Conservation (phyloP, 2,797 vertebrate species). For the Brachyrhaphis roseni region DNA sequence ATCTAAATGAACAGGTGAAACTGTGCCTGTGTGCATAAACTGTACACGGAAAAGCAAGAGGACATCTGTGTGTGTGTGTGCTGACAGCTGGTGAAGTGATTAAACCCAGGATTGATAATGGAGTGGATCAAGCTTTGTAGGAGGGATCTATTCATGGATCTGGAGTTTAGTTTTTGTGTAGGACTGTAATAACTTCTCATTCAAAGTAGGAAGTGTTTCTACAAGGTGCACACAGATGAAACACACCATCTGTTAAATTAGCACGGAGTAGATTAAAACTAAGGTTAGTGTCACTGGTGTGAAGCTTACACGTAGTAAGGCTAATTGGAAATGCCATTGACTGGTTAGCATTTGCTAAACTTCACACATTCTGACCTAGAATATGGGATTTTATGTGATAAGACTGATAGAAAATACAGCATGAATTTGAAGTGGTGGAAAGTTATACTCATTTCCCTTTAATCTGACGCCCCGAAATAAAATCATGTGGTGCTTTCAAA, state of each 20-base stretch:
- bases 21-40: background rate
- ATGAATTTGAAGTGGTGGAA: too few species aligned
- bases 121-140: conserved; percentile 46
- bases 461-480: background rate
- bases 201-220: conserved; percentile 39
- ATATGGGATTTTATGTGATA: background rate
- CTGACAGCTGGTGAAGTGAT: conserved; percentile 84
- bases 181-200: conserved; percentile 23
- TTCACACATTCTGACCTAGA: background rate
- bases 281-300: conserved; percentile 42
- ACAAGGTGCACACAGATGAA: conserved; percentile 29
- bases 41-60: background rate
- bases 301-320: conserved; percentile 54
- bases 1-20: background rate
- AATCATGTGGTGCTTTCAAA: background rate
- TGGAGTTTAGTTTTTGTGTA: conserved; percentile 20
- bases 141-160: conserved; percentile 58
- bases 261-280: conserved; percentile 77
- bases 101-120: conserved; percentile 72
- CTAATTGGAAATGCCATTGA: conserved; percentile 64
- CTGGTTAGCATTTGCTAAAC: conserved; percentile 9
- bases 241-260: conserved; percentile 79
- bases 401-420: background rate
- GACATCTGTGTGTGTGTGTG: conserved; percentile 19
- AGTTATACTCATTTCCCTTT: background rate